Percentiles rank a stretch among this genome's conserved stretches.
phyloP scores from a whole-genome alignment of 2,113 vertebrate genomes.

The Coptodon rendalli region DNA sequence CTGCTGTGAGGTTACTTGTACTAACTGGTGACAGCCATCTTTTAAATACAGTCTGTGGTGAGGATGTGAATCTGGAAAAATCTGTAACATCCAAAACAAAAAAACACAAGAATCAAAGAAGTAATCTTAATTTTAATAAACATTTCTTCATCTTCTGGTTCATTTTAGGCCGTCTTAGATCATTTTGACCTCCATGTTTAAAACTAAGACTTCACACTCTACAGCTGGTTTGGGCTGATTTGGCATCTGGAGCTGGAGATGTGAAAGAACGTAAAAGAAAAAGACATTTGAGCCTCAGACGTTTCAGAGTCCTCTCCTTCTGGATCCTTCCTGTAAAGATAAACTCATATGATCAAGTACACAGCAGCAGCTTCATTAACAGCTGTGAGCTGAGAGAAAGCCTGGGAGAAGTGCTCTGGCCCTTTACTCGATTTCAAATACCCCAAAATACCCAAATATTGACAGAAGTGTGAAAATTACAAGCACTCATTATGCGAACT shows the following conservation, averaged over 20 bases:
- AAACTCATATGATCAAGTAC: not conserved
- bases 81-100: not conserved
- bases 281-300: not conserved
- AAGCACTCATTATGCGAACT: not conserved
- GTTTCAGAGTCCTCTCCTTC: not conserved
- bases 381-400: not conserved
- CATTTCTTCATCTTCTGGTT: not conserved
- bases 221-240: not conserved
- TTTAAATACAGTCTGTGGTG: not conserved
- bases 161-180: accelerated
- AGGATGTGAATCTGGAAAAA: not conserved
- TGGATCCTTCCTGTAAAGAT: not conserved
- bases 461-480: not conserved
- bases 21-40: not conserved
- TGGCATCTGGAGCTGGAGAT: not conserved
- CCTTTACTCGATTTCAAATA: not conserved
- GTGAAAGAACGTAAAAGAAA: accelerated
- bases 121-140: not conserved
- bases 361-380: not conserved
- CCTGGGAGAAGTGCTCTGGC: not conserved
- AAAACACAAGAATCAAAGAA: accelerated
- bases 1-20: accelerated
- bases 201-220: not conserved
- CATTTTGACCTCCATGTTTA: not conserved
- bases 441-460: not conserved